Percentiles rank a stretch among this genome's conserved stretches.
Evolutionary conservation across 2,113 vertebrate species (phyloP).

Genomic region (Chloropsis cyanopogon): DNA sequence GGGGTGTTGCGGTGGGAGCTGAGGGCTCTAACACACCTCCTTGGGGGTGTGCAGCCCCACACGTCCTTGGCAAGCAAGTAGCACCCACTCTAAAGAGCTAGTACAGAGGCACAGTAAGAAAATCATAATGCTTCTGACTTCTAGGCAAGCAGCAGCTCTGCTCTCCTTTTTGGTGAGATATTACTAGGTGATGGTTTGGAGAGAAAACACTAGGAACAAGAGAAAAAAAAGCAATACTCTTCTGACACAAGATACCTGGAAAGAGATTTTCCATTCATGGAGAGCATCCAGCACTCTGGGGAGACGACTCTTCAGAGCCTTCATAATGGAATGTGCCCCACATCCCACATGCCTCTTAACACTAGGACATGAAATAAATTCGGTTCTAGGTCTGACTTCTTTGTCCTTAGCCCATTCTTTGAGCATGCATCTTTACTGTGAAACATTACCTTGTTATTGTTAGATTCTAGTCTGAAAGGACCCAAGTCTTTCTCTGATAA

Average conservation of each 20-base stretch:
- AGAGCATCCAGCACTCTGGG: neutral
- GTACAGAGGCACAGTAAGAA: neutral
- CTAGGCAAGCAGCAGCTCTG: neutral
- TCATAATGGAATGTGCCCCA: neutral
- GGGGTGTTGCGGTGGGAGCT: fast-evolving
- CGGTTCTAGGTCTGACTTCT: neutral
- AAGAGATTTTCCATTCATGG: neutral
- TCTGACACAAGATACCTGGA: neutral
- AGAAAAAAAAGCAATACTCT: neutral
- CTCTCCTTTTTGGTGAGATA: neutral
- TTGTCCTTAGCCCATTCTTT: neutral
- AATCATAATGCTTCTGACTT: neutral
- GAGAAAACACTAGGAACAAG: neutral
- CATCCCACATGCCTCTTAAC: neutral
- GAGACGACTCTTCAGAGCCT: neutral
- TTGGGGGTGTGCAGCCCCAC: neutral
- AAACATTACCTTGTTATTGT: neutral
- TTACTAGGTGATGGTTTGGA: neutral
- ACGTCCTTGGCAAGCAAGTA: neutral
- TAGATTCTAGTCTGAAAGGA: neutral
- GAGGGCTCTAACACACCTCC: neutral
- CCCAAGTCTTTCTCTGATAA: neutral
- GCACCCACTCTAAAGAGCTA: neutral
- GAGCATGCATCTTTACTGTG: neutral
- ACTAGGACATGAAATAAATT: neutral